These are phyloP conservation scores for Eunapius fragilis DNA, from an alignment of 37 sponge, comb jelly and placozoan genomes.

Conservation along the genomic window DNA sequence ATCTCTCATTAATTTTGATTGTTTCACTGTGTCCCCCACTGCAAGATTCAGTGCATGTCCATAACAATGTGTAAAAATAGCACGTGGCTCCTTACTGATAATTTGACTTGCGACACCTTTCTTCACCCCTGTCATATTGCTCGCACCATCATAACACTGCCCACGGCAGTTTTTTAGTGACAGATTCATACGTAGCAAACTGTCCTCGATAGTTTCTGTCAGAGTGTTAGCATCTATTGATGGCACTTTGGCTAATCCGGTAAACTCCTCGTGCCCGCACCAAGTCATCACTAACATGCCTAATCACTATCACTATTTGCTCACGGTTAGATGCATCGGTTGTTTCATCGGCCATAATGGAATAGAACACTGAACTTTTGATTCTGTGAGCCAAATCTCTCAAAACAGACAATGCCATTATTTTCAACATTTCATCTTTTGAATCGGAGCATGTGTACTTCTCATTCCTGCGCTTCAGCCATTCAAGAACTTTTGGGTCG, in stretches of 20 bases:
- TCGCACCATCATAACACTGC: slow-evolving; percentile 60
- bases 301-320: slow-evolving; percentile 35
- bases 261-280: slow-evolving; percentile 58
- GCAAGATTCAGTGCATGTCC: slow-evolving; percentile 55
- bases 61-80: slow-evolving; percentile 52
- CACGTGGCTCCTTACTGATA: slow-evolving; percentile 38
- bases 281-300: slow-evolving; percentile 18
- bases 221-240: slow-evolving; percentile 21
- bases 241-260: slow-evolving; percentile 35
- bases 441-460: slow-evolving; percentile 21
- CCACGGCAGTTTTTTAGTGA: slow-evolving; percentile 39
- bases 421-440: slow-evolving; percentile 17
- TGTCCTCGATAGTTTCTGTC: slow-evolving; percentile 24
- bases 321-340: slow-evolving; percentile 47
- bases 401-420: slow-evolving; percentile 27
- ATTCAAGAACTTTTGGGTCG: slow-evolving; percentile 17
- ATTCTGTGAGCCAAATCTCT: slow-evolving; percentile 14
- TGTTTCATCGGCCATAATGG: slow-evolving; percentile 46
- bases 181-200: slow-evolving; percentile 28
- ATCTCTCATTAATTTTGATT: slow-evolving; percentile 39
- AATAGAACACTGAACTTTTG: slow-evolving; percentile 16
- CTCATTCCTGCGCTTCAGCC: slow-evolving; percentile 10
- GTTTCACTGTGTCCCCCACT: slow-evolving; percentile 25
- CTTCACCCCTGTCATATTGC: slow-evolving; percentile 50
- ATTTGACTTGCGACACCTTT: slow-evolving; percentile 49